phyloP scores from a whole-genome alignment of 2,888 invertebrate species.

The Xestia xanthographa region DNA sequence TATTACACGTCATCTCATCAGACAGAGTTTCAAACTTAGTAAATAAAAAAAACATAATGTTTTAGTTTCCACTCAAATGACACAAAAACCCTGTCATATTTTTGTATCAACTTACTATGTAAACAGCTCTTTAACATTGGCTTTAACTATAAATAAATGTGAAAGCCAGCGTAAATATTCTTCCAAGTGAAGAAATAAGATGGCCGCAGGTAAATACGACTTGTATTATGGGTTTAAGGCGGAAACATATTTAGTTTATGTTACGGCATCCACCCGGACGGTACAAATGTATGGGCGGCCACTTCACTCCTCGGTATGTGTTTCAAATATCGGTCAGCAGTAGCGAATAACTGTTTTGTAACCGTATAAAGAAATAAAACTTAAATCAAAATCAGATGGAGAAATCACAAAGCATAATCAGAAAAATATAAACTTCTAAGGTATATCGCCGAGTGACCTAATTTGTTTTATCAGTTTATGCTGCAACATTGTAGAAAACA shows the following conservation, averaged over 20 bases:
- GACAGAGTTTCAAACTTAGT: not conserved
- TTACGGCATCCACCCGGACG: conserved; percentile 58
- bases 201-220: conserved; percentile 72
- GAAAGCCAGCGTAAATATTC: conserved; percentile 71
- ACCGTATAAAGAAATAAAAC: not conserved
- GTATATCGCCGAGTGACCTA: not conserved
- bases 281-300: conserved; percentile 43
- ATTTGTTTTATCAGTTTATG: not conserved
- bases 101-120: conserved; percentile 20
- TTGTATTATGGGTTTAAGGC: conserved; percentile 68
- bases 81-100: conserved; percentile 13
- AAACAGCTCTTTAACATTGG: conserved; percentile 52
- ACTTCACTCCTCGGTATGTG: conserved; percentile 46
- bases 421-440: not conserved
- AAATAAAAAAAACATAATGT: not conserved
- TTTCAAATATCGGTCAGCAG: conserved; percentile 32
- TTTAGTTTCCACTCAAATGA: not conserved
- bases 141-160: conserved; percentile 69
- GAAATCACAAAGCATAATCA: not conserved
- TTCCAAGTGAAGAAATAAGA: conserved; percentile 74
- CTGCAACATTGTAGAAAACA: conserved; percentile 1
- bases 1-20: too few relatives aligned
- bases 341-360: conserved; percentile 5
- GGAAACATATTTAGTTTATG: conserved; percentile 73
- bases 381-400: not conserved